These are phyloP conservation scores for Xanthia icteritia DNA, from an alignment of 2,888 invertebrate genomes.

Conservation along the genomic window DNA sequence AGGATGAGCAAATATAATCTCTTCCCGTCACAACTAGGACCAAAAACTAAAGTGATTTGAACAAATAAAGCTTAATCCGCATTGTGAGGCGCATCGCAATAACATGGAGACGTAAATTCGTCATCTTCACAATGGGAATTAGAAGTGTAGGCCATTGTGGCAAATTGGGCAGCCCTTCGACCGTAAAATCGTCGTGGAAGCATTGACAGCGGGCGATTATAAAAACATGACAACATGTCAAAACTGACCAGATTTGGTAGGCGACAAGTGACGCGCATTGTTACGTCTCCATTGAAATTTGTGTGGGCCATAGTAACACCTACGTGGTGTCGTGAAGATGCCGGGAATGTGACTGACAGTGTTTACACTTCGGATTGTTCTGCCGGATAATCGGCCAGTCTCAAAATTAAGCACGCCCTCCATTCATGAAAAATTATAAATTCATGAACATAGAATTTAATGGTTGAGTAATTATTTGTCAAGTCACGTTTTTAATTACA, in stretches of 20 bases:
- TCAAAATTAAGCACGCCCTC: slow-evolving; percentile 83
- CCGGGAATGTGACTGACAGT: slow-evolving; percentile 77
- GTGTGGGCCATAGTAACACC: slow-evolving; percentile 86
- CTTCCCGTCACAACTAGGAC: slow-evolving; percentile 72
- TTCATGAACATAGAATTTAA: slow-evolving; percentile 55
- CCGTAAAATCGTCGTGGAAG: slow-evolving; percentile 83
- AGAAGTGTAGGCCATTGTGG: slow-evolving; percentile 87
- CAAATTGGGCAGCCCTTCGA: slow-evolving; percentile 86
- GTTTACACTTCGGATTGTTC: slow-evolving; percentile 86
- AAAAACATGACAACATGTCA: slow-evolving; percentile 90
- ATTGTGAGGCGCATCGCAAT: slow-evolving; percentile 84
- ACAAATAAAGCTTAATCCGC: slow-evolving; percentile 87
- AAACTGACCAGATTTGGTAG: slow-evolving; percentile 89
- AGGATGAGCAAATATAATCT: slow-evolving; percentile 74
- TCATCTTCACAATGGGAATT: slow-evolving; percentile 85
- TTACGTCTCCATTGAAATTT: slow-evolving; percentile 83
- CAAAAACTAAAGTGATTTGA: slow-evolving; percentile 83
- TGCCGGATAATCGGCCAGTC: slow-evolving; percentile 81
- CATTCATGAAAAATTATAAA: slow-evolving; percentile 77
- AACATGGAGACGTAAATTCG: slow-evolving; percentile 84
- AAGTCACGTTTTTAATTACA: slow-evolving; percentile 74
- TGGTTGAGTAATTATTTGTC: slow-evolving; percentile 53
- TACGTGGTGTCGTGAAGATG: slow-evolving; percentile 78
- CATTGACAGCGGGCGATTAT: slow-evolving; percentile 87
- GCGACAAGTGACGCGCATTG: slow-evolving; percentile 88